A percentile compares a stretch with the other conserved stretches of the same genome.
phyloP scores from a whole-genome alignment of 2,113 vertebrate species.

The Heliornis fulica region DNA sequence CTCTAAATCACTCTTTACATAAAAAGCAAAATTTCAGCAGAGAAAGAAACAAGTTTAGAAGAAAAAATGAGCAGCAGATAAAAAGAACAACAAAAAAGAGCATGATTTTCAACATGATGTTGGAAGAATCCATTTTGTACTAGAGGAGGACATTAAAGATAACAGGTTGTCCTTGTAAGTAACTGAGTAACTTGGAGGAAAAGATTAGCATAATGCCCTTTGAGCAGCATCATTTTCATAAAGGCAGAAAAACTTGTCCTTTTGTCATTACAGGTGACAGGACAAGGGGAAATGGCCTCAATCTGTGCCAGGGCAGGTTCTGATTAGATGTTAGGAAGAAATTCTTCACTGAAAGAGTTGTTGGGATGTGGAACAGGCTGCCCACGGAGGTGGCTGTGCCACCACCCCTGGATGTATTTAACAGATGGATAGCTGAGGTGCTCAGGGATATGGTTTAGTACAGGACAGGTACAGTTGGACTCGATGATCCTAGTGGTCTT shows the following conservation, averaged over 20 bases:
- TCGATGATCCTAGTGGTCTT: too few species aligned
- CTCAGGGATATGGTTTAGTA: too few species aligned
- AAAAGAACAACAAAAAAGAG: not conserved
- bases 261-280: too few species aligned
- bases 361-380: too few species aligned
- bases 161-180: not conserved
- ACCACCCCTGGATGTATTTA: too few species aligned
- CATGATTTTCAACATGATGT: not conserved
- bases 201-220: not conserved
- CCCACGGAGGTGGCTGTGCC: too few species aligned
- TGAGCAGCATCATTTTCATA: not conserved
- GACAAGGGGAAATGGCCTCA: too few species aligned
- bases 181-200: not conserved
- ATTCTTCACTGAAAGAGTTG: too few species aligned
- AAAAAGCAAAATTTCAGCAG: not conserved
- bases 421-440: too few species aligned
- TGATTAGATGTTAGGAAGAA: too few species aligned
- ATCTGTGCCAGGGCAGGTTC: too few species aligned
- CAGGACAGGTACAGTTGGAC: too few species aligned
- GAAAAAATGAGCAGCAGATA: not conserved
- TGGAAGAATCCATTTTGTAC: not conserved
- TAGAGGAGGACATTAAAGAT: not conserved
- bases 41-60: not conserved
- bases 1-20: not conserved
- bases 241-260: not conserved